Percentiles rank a stretch among this genome's conserved stretches.
These are phyloP conservation scores for Desmodus rotundus DNA, from an alignment of 2,113 vertebrate genomes.

Conservation along the genomic window DNA sequence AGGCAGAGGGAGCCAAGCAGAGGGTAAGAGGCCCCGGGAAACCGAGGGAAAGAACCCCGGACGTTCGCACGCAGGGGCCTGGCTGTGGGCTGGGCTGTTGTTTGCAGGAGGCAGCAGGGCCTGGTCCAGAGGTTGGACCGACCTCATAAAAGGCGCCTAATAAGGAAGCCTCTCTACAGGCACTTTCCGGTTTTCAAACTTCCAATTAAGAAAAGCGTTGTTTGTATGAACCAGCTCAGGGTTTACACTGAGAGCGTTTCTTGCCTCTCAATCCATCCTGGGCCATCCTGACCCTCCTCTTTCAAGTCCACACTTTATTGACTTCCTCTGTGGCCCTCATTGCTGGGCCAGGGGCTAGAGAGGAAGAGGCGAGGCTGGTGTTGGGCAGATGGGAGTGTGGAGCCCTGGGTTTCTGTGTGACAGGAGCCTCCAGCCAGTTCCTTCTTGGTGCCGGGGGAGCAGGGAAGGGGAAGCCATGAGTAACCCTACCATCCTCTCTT, in stretches of 20 bases:
- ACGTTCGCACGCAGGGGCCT: too few relatives aligned
- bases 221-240: not conserved
- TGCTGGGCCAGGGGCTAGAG: not conserved
- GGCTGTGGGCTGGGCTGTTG: not conserved
- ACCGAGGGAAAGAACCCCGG: not conserved
- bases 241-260: not conserved
- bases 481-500: not conserved
- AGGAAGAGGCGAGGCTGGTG: rapidly evolving
- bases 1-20: too few relatives aligned
- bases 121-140: not conserved
- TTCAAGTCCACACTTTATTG: not conserved
- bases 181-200: not conserved
- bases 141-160: not conserved
- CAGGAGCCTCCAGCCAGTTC: not conserved
- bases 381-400: rapidly evolving
- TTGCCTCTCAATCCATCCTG: not conserved
- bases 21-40: not conserved
- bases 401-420: rapidly evolving
- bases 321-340: not conserved
- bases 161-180: not conserved
- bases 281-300: not conserved
- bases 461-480: not conserved
- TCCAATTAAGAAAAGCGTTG: not conserved
- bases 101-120: not conserved
- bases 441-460: not conserved